A percentile compares a stretch with the other conserved stretches of the same genome.
Conservation (phyloP, 2,797 vertebrate genomes). For the Characodon lateralis region DNA sequence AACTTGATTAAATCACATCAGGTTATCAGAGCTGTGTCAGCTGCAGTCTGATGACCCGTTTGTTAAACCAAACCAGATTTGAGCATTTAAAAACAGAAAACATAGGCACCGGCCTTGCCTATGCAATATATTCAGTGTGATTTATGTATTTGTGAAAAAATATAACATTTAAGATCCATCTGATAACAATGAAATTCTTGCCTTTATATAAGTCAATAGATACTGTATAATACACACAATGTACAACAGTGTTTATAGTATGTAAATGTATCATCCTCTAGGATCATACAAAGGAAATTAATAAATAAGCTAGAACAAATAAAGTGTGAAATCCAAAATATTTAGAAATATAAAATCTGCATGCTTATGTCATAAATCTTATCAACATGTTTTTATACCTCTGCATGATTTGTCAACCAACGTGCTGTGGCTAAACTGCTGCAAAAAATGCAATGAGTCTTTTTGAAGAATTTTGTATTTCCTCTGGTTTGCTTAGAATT, state of each 20-base stretch:
- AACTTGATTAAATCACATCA: constrained; percentile 41
- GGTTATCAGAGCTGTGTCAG: constrained; percentile 36
- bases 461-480: not conserved
- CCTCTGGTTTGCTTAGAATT: not conserved
- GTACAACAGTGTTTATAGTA: too few species aligned
- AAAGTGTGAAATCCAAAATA: not conserved
- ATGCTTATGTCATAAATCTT: not conserved
- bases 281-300: not conserved
- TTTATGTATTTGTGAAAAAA: not conserved
- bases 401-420: not conserved
- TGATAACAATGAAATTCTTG: too few species aligned
- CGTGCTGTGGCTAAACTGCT: not conserved
- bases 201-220: too few species aligned
- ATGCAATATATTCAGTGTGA: not conserved
- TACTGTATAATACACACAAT: too few species aligned
- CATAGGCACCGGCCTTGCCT: not conserved
- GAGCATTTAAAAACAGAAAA: constrained; percentile 22
- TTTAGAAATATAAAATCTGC: not conserved
- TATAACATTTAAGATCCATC: too few species aligned
- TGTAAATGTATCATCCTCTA: too few species aligned
- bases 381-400: not conserved
- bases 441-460: not conserved
- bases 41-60: constrained; percentile 28
- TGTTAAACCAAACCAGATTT: constrained; percentile 32
- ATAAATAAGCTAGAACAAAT: not conserved